Percentiles rank a stretch among this genome's conserved stretches.
phyloP scores from a whole-genome alignment of 1,140 invertebrate species.

The Venturia canescens region DNA sequence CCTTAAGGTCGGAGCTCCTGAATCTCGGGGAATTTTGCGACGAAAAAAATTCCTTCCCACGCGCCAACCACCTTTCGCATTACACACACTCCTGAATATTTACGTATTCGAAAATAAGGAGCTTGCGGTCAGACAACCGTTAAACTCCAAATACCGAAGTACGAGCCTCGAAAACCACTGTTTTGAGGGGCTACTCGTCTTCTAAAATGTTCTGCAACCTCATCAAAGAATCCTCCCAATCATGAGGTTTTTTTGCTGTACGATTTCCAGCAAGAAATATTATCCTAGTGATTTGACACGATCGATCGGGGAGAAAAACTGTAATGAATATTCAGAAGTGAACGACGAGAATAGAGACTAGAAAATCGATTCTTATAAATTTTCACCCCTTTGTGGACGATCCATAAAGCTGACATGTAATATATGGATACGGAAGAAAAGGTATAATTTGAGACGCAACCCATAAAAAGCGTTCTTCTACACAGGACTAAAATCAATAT shows the following conservation, averaged over 20 bases:
- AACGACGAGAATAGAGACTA: no score
- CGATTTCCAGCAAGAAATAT: background rate
- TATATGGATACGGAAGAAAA: no score
- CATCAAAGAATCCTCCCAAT: background rate
- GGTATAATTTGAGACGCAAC: no score
- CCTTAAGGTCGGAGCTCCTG: constrained; percentile 26
- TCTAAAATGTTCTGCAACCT: constrained; percentile 14
- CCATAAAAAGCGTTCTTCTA: no score
- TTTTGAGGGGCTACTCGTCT: background rate
- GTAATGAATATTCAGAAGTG: no score
- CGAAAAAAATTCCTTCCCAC: constrained; percentile 37
- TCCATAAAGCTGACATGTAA: no score
- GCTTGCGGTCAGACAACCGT: constrained; percentile 33
- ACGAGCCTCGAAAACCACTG: background rate
- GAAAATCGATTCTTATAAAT: no score
- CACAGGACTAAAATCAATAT: no score
- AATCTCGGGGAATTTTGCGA: background rate
- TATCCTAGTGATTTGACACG: no score
- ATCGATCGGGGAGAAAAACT: no score
- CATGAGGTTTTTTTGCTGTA: no score
- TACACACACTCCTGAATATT: background rate
- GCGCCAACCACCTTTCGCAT: constrained; percentile 2
- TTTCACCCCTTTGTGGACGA: no score
- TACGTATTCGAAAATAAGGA: background rate
- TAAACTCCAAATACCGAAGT: background rate